Evolutionary conservation across 1,140 invertebrate species (phyloP).

Genomic region (Leptopilina boulardi): DNA sequence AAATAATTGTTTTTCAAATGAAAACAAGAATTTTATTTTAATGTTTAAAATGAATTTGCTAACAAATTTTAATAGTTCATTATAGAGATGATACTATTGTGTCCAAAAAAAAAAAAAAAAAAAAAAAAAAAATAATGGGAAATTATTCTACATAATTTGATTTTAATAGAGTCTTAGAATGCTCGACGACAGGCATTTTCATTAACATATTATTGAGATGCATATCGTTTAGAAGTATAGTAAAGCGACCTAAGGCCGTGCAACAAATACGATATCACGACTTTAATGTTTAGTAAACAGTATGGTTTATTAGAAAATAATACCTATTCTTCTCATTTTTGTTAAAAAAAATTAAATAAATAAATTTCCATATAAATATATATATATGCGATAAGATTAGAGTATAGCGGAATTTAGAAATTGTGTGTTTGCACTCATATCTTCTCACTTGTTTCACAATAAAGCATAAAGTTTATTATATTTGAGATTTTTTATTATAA

Average conservation of each 20-base stretch:
- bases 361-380: no score
- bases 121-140: background rate
- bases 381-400: background rate
- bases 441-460: conserved; percentile 20
- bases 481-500: no score
- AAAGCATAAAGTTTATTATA: no score
- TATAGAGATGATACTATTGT: no score
- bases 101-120: no score
- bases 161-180: conserved; percentile 22
- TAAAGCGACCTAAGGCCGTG: conserved; percentile 13
- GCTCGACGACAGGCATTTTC: conserved; percentile 14
- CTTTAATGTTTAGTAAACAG: background rate
- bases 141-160: background rate
- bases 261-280: conserved; percentile 22
- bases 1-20: no score
- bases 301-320: background rate
- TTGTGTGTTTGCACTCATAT: background rate
- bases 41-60: no score
- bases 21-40: no score
- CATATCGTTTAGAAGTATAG: conserved; percentile 15
- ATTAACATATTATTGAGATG: conserved; percentile 21
- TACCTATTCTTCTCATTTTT: background rate
- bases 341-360: background rate
- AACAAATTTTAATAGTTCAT: no score
- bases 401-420: background rate